Percentiles rank a stretch among this genome's conserved stretches.
phyloP scores from a whole-genome alignment of 2,888 invertebrate species.

The Drosophila quasianomalipes region DNA sequence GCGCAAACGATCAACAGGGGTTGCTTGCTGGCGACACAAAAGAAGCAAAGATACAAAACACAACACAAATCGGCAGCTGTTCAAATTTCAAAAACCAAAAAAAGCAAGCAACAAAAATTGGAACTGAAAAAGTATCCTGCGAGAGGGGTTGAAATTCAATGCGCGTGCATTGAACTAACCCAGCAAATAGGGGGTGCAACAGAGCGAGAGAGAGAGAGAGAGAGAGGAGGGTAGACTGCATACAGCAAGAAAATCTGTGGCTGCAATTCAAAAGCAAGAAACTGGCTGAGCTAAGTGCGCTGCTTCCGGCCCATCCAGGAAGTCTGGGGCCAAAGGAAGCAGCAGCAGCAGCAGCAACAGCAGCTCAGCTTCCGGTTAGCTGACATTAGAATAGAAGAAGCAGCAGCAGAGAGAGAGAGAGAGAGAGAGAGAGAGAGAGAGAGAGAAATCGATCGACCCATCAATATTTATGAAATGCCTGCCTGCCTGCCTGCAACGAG shows the following conservation, averaged over 20 bases:
- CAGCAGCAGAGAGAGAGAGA: not conserved
- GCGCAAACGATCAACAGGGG: constrained; percentile 63
- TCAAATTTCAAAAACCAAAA: constrained; percentile 71
- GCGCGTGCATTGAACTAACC: constrained; percentile 58
- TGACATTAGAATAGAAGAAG: constrained; percentile 43
- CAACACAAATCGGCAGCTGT: constrained; percentile 71
- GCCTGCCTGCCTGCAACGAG: constrained; percentile 50
- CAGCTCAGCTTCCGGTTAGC: constrained; percentile 61
- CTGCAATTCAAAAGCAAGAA: constrained; percentile 36
- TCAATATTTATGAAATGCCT: constrained; percentile 73
- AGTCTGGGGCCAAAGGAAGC: constrained; percentile 64
- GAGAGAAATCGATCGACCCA: constrained; percentile 35
- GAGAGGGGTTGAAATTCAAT: constrained; percentile 75
- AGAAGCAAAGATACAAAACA: not conserved
- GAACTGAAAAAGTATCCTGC: constrained; percentile 43
- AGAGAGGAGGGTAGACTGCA: constrained; percentile 34
- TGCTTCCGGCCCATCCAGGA: constrained; percentile 62
- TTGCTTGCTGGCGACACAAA: constrained; percentile 33
- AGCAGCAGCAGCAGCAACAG: constrained; percentile 30
- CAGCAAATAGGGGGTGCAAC: constrained; percentile 19
- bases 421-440: not conserved
- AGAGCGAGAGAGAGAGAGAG: not conserved
- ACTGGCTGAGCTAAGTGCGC: constrained; percentile 51
- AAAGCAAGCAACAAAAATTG: constrained; percentile 22
- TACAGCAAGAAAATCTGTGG: constrained; percentile 58